Evolutionary conservation across 2,888 invertebrate genomes (phyloP), one percentile per base, ranked within the genome.

Genomic region (Pristionchus maxplancki): DNA sequence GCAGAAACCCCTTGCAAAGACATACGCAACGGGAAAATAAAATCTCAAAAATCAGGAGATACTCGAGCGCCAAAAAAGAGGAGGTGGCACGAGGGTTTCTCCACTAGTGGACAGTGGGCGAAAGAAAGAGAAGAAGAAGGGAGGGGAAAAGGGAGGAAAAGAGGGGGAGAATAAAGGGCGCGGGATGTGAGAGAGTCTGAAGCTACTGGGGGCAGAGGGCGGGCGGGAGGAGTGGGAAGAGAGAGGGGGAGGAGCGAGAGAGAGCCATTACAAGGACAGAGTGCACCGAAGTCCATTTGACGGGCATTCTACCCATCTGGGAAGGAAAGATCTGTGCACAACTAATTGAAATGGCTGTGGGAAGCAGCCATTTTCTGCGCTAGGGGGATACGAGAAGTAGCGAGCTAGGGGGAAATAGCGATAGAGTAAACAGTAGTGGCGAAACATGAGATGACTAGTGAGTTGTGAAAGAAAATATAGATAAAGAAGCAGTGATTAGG

Each of bases 171-270:
- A 53, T 82, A 82, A 53, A 82, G 82, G 82, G 50, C 48, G 53
- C 31, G 83, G 53, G 83, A 50, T 58, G 53, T 83, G 50, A 34
- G 81, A 82, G 83, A 83, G 83, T 83, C 78, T 78, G 78, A 78
- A 78, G 78, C 78, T 71, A 34, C 71, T 37, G 71, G 37, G 71
- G 71, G 78, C 44, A 24, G 44, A n/a, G 44, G 44, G 78, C 44
- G 44, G 44, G 78, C 31, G 71, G 71, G 37, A 17, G 20, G 71
- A 71, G 28, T 15, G 44, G 34, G 34, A 15, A 2, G 78, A 48
- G 44, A 48, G 44, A 74, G 78, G 48, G 78, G 78, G 78, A 44
- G 71, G 40, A 78, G 78, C 44, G 28, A 78, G 78, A 78, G 78
- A 78, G 78, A 15, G 78, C 40, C n/a, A 48, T n/a, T 34, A 24